phyloP scores from a whole-genome alignment of 2,797 vertebrate genomes.

The Furcifer pardalis region DNA sequence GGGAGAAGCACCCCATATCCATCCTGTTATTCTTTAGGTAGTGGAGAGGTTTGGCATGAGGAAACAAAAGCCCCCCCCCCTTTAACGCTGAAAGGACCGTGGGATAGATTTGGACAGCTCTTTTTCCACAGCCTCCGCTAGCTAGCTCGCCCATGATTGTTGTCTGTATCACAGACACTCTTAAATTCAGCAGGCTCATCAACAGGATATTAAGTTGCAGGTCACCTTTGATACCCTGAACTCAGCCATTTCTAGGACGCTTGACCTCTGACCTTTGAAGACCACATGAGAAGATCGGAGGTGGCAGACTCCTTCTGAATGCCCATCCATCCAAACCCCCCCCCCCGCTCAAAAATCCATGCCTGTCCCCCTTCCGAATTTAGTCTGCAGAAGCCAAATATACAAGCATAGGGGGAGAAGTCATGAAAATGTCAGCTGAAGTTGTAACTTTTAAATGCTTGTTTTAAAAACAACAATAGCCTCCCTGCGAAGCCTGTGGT shows the following conservation, averaged over 20 bases:
- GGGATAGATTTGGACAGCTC: background rate
- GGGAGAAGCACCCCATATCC: background rate
- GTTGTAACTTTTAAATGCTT: constrained; percentile 67
- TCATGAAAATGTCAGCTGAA: constrained; percentile 72
- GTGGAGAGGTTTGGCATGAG: background rate
- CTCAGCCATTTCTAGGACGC: constrained; percentile 85
- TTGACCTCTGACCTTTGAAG: constrained; percentile 89
- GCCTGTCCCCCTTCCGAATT: background rate
- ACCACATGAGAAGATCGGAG: constrained; percentile 82
- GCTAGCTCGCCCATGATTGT: constrained; percentile 48
- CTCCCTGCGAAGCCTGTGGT: background rate
- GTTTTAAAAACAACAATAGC: constrained; percentile 22
- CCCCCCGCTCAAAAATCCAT: too few species aligned
- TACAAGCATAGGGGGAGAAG: constrained; percentile 63
- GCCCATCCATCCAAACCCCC: constrained; percentile 33
- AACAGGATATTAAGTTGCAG: constrained; percentile 88
- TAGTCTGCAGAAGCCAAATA: constrained; percentile 50
- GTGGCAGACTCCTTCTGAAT: constrained; percentile 70
- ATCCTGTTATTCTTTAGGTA: background rate
- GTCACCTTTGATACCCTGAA: constrained; percentile 83
- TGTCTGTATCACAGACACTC: constrained; percentile 67
- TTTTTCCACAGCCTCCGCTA: background rate
- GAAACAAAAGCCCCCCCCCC: background rate
- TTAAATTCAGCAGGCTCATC: constrained; percentile 87
- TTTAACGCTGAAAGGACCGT: constrained; percentile 8